Percentiles rank a stretch among this genome's conserved stretches.
These are phyloP conservation scores for Ariopsis seemanni DNA, from an alignment of 2,113 vertebrate genomes.

Conservation along the genomic window DNA sequence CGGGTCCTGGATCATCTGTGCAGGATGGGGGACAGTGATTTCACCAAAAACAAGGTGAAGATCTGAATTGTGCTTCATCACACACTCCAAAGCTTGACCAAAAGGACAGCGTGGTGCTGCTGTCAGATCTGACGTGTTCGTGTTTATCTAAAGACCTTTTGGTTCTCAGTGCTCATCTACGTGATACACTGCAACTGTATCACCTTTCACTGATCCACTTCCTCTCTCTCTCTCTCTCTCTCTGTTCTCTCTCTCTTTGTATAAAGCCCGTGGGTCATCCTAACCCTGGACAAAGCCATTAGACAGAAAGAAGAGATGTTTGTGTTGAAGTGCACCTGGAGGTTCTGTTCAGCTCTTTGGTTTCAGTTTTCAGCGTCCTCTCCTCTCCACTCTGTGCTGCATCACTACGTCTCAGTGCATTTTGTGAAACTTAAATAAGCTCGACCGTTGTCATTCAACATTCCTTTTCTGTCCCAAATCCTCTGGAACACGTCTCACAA, in stretches of 20 bases:
- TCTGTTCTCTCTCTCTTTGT: conserved; percentile 5
- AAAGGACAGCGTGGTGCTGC: conserved; percentile 22
- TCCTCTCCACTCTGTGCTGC: background rate
- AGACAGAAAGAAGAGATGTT: background rate
- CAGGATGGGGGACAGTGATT: background rate
- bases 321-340: conserved; percentile 4
- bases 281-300: background rate
- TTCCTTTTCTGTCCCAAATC: background rate
- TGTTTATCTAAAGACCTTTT: conserved; percentile 49
- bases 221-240: background rate
- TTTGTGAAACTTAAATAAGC: background rate
- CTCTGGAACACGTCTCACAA: background rate
- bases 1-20: background rate
- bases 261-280: background rate
- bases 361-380: background rate
- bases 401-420: background rate
- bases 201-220: conserved; percentile 18
- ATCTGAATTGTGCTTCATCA: background rate
- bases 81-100: conserved; percentile 1
- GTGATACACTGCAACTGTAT: conserved; percentile 11
- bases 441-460: background rate
- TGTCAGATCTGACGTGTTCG: conserved; percentile 19
- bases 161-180: conserved; percentile 29
- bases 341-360: background rate
- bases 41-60: background rate